Base-by-base conservation (phyloP, 23 tunicate species). In the Halocynthia roretzi region DNA sequence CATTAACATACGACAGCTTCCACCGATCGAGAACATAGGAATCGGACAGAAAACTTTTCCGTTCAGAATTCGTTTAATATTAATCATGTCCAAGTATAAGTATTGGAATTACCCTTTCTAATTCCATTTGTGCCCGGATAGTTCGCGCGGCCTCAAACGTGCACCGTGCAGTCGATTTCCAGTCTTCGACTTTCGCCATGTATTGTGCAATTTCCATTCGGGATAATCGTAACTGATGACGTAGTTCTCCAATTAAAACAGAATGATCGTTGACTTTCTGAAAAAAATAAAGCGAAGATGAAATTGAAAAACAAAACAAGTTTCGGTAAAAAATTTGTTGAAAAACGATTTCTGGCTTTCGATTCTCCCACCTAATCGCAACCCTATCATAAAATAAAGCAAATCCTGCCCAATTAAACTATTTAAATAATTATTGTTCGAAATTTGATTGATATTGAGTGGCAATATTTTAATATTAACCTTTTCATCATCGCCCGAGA, bases 121-220 rank as follows among this genome's bases (percentile, higher is more conserved):
- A 58, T 78, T 89, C 88, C 72, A 80, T 80, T 53, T 89, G 95
- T 15, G 87, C 81, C 49, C 87, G 75, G 15, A 84, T 84, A 7
- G 73, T 69, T 78, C 87, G 74, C 31, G 83, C 85, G 52, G 96
- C 88, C 56, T 76, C 78, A 49, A 84, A 62, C 7, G 85, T 84
- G 49, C 75, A 62, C 53, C 76, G 82, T 7, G 96, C 96, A 12
- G 71, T 79, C 50, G 73, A 68, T 67, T 80, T 89, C 88, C 88
- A 89, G 70, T 89, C 96, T 23, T 77, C 66, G 5, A 70, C 87
- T 80, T 89, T n/a, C 71, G 71, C 21, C 19, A 65, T 9, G 9
- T 48, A 48, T 5, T 65, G 70, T 20, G 22, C 70, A 65, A 65
- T 48, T 15, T 65, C 70, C 70, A 65, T 65, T 15, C 70, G 0